Conservation (phyloP, 2,113 vertebrate genomes). For the Leptocoma aspasia region DNA sequence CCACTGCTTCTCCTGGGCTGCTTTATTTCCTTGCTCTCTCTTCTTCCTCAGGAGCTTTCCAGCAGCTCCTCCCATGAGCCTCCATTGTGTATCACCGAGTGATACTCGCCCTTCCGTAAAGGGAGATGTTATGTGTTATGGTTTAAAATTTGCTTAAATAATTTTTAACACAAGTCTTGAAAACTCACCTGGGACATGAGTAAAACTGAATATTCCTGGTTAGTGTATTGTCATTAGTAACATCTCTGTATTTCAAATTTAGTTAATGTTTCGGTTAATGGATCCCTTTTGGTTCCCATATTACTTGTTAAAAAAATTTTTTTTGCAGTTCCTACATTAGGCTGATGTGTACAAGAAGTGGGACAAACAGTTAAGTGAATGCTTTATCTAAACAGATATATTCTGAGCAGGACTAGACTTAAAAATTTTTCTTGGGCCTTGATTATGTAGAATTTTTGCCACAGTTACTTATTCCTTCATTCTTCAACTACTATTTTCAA, state of each 20-base stretch:
- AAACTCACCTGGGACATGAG: neutral
- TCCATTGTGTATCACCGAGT: rapidly evolving
- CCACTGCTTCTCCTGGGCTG: neutral
- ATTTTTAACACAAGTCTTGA: neutral
- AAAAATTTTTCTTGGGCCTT: neutral
- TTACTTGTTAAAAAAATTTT: neutral
- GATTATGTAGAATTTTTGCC: neutral
- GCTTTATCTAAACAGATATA: neutral
- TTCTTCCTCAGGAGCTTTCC: neutral
- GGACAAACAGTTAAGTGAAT: neutral
- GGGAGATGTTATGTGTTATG: neutral
- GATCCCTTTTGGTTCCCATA: neutral
- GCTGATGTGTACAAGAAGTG: neutral
- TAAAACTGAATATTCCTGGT: neutral
- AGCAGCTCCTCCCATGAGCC: neutral
- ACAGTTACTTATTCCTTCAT: neutral
- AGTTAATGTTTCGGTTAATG: neutral
- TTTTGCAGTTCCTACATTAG: neutral
- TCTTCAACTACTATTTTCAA: neutral
- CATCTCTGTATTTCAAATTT: neutral
- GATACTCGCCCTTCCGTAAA: neutral
- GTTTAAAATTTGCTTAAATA: neutral
- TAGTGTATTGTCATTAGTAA: neutral
- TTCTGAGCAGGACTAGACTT: neutral
- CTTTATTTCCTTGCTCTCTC: neutral